Conservation (phyloP, 2,797 vertebrate species). For the Helarctos malayanus region DNA sequence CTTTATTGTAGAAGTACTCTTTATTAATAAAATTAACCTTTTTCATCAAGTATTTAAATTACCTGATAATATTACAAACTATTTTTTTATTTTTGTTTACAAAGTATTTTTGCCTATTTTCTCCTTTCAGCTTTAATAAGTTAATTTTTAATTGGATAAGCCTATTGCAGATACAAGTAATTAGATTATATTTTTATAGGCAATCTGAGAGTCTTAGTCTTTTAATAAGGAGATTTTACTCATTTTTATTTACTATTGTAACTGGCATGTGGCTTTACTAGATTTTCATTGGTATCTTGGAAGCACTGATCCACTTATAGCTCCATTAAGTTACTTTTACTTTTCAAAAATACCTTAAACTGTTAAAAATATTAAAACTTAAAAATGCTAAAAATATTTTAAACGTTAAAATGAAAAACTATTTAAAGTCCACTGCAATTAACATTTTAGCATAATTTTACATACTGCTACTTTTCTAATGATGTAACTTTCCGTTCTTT, state of each 20-base stretch:
- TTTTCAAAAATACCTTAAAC: conserved; percentile 35
- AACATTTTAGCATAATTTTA: not conserved
- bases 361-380: not conserved
- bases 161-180: not conserved
- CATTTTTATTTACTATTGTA: not conserved
- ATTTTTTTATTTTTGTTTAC: not conserved
- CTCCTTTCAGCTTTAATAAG: conserved; percentile 5
- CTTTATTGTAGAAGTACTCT: not conserved
- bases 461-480: not conserved
- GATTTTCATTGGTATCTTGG: not conserved
- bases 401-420: conserved; percentile 4
- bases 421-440: not conserved
- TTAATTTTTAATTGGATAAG: not conserved
- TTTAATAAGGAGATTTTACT: not conserved
- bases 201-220: not conserved
- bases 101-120: not conserved
- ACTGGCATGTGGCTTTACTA: not conserved
- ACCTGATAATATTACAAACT: not conserved
- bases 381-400: not conserved
- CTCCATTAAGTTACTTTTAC: not conserved
- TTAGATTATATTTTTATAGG: not conserved
- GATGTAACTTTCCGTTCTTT: not conserved
- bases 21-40: not conserved
- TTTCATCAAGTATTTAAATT: not conserved
- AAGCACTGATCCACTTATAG: not conserved